Conservation (phyloP, 2,113 vertebrate species). For the Trematocara zebra region DNA sequence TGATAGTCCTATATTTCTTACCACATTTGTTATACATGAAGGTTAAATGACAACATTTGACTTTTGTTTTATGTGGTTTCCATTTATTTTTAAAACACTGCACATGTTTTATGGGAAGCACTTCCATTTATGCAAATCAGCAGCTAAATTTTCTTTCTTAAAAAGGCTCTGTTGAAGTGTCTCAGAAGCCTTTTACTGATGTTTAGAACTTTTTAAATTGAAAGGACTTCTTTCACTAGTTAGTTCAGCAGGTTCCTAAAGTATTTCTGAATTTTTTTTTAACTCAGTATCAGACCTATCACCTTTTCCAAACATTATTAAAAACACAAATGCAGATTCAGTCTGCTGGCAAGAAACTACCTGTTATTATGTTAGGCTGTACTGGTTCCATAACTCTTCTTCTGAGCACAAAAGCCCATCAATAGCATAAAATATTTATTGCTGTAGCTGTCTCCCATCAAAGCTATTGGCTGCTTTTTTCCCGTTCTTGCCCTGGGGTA, state of each 20-base stretch:
- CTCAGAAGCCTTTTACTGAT: neutral
- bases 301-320: neutral
- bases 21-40: neutral
- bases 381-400: conserved; percentile 21
- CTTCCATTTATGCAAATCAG: neutral
- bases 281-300: neutral
- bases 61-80: neutral
- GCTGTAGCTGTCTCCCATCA: conserved; percentile 75
- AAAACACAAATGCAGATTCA: neutral
- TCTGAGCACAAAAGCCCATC: conserved; percentile 61
- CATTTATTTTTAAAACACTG: neutral
- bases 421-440: conserved; percentile 82
- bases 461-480: conserved; percentile 73
- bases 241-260: neutral
- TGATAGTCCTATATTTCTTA: neutral
- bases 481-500: conserved; percentile 52
- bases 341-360: neutral
- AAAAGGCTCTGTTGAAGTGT: neutral
- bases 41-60: neutral
- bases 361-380: conserved; percentile 16
- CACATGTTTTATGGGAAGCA: neutral
- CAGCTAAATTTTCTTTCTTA: neutral
- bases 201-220: neutral
- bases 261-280: neutral
- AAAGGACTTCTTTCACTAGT: neutral